These are phyloP conservation scores for Rugalucina vietnamica DNA, from an alignment of 2,888 invertebrate species.

Conservation along the genomic window DNA sequence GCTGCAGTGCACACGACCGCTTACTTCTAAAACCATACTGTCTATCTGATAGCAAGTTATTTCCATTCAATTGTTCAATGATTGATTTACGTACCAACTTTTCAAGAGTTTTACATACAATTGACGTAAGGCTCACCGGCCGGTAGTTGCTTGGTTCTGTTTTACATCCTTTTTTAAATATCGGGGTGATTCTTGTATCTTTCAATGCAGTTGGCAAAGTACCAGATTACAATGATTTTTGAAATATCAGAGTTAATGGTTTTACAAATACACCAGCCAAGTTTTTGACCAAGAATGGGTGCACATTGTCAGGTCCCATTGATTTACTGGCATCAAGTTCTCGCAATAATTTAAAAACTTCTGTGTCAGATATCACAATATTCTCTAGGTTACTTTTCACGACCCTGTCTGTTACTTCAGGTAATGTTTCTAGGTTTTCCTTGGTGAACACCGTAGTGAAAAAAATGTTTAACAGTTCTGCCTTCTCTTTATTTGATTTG, in stretches of 20 bases:
- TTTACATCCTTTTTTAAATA: neutral
- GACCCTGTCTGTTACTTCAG: neutral
- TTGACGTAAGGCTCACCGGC: neutral
- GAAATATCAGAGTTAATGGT: neutral
- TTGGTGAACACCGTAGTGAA: neutral
- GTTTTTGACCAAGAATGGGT: neutral
- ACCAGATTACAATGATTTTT: neutral
- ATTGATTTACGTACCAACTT: neutral
- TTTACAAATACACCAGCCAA: neutral
- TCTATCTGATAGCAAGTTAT: neutral
- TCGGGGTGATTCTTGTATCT: neutral
- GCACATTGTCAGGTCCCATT: no score
- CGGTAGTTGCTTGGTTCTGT: no score
- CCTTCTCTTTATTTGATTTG: neutral
- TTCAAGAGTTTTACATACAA: neutral
- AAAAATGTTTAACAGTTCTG: neutral
- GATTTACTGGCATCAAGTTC: neutral
- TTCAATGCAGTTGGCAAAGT: no score
- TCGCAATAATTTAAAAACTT: neutral
- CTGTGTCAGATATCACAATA: neutral
- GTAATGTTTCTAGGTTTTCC: no score
- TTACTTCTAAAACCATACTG: neutral
- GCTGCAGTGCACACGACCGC: no score
- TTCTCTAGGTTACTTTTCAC: neutral
- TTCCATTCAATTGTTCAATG: neutral